phyloP scores from a whole-genome alignment of 2,113 vertebrate species.

The Eonycteris spelaea region DNA sequence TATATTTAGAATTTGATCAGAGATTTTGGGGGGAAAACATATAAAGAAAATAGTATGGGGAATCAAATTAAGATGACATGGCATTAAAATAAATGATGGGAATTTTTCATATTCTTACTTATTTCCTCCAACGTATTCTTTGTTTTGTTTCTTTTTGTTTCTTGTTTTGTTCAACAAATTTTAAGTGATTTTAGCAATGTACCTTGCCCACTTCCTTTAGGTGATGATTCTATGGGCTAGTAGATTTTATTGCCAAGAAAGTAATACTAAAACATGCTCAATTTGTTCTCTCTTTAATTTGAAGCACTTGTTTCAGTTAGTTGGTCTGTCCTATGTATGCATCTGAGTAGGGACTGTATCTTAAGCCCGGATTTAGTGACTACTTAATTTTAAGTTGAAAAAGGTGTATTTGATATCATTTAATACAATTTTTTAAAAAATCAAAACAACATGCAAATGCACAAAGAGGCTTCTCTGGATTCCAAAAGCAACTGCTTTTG shows the following conservation, averaged over 20 bases:
- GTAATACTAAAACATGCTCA: not conserved
- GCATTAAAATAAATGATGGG: not conserved
- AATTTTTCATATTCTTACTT: not conserved
- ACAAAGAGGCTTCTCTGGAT: not conserved
- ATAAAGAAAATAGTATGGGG: not conserved
- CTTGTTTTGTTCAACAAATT: not conserved
- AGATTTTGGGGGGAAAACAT: not conserved
- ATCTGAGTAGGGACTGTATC: not conserved
- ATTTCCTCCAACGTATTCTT: not conserved
- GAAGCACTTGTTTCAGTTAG: not conserved
- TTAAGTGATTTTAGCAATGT: not conserved
- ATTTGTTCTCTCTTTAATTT: slow-evolving; percentile 11
- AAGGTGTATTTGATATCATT: not conserved
- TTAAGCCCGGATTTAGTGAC: not conserved
- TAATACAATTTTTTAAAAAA: not conserved
- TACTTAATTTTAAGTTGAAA: not conserved
- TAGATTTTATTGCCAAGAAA: slow-evolving; percentile 47
- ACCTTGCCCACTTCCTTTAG: not conserved
- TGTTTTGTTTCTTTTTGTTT: not conserved
- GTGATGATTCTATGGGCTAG: not conserved
- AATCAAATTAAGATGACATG: not conserved
- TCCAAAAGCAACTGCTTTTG: not conserved
- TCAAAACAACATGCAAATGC: not conserved
- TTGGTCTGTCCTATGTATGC: not conserved
- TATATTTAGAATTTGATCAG: not conserved